Conservation (phyloP, 1,140 invertebrate species). For the Panagrolaimus sp. region DNA sequence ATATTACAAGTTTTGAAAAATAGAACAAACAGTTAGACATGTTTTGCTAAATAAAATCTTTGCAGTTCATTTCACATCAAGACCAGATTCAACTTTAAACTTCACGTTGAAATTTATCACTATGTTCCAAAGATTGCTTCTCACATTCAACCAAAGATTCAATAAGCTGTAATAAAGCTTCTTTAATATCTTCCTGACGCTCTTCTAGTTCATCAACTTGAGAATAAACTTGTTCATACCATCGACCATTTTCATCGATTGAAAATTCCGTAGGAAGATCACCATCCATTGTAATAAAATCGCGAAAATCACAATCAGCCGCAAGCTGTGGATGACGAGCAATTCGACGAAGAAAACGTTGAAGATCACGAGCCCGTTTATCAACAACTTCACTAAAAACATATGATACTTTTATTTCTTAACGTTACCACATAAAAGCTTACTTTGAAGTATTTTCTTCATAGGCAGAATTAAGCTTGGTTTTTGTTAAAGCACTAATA, state of each 20-base stretch:
- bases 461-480: slow-evolving; percentile 79
- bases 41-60: too few relatives aligned
- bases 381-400: slow-evolving; percentile 76
- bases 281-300: slow-evolving; percentile 86
- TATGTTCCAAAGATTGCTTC: slow-evolving; percentile 73
- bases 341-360: slow-evolving; percentile 83
- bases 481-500: slow-evolving; percentile 87
- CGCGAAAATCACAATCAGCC: slow-evolving; percentile 84
- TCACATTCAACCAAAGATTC: slow-evolving; percentile 89
- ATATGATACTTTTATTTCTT: background rate
- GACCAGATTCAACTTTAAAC: too few relatives aligned
- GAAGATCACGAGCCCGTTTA: slow-evolving; percentile 79
- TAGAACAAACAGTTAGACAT: too few relatives aligned
- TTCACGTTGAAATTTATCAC: slow-evolving; percentile 65
- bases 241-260: slow-evolving; percentile 98
- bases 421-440: slow-evolving; percentile 28
- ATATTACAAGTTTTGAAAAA: too few relatives aligned
- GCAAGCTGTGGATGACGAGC: slow-evolving; percentile 81
- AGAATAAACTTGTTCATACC: slow-evolving; percentile 92
- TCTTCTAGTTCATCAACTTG: slow-evolving; percentile 86
- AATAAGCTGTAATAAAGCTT: slow-evolving; percentile 76
- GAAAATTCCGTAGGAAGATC: slow-evolving; percentile 97
- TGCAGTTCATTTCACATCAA: too few relatives aligned
- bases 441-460: slow-evolving; percentile 64
- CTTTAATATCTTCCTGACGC: slow-evolving; percentile 82